Evolutionary conservation across 2,113 vertebrate genomes (phyloP).

Genomic region (Corynorhinus townsendii): DNA sequence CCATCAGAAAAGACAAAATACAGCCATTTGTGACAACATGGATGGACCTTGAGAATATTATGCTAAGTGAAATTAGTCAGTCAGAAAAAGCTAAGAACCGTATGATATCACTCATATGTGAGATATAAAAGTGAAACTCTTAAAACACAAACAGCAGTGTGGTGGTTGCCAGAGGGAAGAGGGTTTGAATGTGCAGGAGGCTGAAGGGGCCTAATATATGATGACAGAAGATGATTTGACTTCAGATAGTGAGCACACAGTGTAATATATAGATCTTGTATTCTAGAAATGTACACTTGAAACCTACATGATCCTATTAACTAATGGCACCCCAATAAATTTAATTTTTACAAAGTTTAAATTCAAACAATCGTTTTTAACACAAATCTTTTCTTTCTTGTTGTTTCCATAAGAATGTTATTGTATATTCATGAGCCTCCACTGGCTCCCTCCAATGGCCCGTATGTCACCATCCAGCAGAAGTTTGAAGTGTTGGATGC

Average conservation of each 20-base stretch:
- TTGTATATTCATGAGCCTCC: neutral
- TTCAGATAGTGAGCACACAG: no score
- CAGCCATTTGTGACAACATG: neutral
- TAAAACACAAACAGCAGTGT: neutral
- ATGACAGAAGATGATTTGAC: no score
- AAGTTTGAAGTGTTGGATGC: constrained; percentile 89
- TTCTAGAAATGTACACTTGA: no score
- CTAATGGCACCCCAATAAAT: no score
- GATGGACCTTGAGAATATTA: neutral
- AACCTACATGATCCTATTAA: no score
- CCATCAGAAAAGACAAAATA: neutral
- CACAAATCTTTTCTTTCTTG: neutral
- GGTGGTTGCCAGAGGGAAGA: neutral
- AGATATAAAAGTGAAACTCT: neutral
- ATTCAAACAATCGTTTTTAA: neutral
- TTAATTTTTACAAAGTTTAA: neutral
- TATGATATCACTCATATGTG: neutral
- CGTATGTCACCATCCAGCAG: constrained; percentile 81
- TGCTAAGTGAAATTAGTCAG: neutral
- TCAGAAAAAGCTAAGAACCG: neutral
- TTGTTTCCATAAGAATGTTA: neutral
- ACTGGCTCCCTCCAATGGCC: neutral
- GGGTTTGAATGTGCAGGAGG: no score
- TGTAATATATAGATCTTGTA: no score
- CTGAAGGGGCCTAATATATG: no score